Percentiles rank a stretch among this genome's conserved stretches.
Evolutionary conservation across 2,797 vertebrate species (phyloP).

Genomic region (Schizothorax lantsangensis): DNA sequence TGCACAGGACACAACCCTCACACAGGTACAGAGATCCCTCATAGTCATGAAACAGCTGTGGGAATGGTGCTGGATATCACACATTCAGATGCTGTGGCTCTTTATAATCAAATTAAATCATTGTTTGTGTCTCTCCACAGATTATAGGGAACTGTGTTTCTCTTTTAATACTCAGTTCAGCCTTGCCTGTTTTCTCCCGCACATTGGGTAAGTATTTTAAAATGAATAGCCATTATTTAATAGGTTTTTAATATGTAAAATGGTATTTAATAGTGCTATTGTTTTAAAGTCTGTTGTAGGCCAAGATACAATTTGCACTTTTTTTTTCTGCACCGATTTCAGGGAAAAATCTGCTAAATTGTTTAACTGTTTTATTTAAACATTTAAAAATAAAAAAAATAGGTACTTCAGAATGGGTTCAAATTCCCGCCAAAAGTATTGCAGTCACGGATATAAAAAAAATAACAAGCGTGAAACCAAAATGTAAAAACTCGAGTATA

Average conservation of each 20-base stretch:
- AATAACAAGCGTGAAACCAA: not conserved
- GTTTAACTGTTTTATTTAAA: not conserved
- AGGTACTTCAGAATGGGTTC: not conserved
- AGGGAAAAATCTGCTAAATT: not conserved
- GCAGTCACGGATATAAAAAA: not conserved
- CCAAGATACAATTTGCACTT: not conserved
- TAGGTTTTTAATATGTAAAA: constrained; percentile 28
- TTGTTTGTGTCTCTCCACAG: constrained; percentile 70
- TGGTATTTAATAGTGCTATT: not conserved
- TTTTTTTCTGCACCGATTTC: not conserved
- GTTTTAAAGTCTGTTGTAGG: not conserved
- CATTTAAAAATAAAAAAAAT: not conserved
- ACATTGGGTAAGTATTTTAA: constrained; percentile 86
- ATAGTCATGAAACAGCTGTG: not conserved
- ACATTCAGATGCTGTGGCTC: constrained; percentile 23
- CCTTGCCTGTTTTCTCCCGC: constrained; percentile 94
- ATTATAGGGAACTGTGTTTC: constrained; percentile 98
- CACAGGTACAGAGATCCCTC: constrained; percentile 81
- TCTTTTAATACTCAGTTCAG: constrained; percentile 93
- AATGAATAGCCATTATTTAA: not conserved
- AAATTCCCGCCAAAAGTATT: not conserved
- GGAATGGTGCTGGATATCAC: not conserved
- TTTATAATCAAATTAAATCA: not conserved
- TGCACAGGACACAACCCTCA: constrained; percentile 89
- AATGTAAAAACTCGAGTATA: too few species aligned